Conservation (phyloP, 2,797 vertebrate species). For the Huso huso region DNA sequence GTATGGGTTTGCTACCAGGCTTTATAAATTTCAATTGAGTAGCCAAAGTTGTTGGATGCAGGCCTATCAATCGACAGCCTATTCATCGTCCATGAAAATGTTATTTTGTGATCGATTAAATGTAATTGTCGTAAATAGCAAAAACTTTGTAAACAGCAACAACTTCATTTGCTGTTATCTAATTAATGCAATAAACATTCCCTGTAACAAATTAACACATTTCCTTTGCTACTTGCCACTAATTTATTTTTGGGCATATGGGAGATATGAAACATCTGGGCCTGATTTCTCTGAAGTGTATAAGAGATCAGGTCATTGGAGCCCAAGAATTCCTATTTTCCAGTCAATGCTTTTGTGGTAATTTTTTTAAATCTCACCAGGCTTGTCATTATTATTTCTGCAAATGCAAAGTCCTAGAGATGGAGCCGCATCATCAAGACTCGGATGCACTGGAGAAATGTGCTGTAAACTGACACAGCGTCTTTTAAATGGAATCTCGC, state of each 20-base stretch:
- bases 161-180: slow-evolving; percentile 92
- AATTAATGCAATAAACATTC: slow-evolving; percentile 94
- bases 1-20: slow-evolving; percentile 69
- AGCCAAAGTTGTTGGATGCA: slow-evolving; percentile 75
- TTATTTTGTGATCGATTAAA: slow-evolving; percentile 96
- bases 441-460: not conserved
- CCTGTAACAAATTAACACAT: slow-evolving; percentile 82
- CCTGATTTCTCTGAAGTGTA: slow-evolving; percentile 58
- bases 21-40: slow-evolving; percentile 92
- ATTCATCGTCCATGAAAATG: slow-evolving; percentile 99
- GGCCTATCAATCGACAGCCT: slow-evolving; percentile 80
- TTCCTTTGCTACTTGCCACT: slow-evolving; percentile 61
- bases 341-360: not conserved
- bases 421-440: too few relatives aligned
- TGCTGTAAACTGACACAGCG: not conserved
- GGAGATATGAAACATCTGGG: slow-evolving; percentile 80
- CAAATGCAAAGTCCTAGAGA: too few relatives aligned
- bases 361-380: not conserved
- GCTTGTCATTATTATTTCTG: too few relatives aligned
- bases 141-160: slow-evolving; percentile 63
- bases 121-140: slow-evolving; percentile 64
- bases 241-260: slow-evolving; percentile 64
- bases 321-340: slow-evolving; percentile 23
- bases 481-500: not conserved
- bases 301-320: slow-evolving; percentile 54